Conservation (phyloP, 2,113 vertebrate genomes). For the Rhabdornis inornatus region DNA sequence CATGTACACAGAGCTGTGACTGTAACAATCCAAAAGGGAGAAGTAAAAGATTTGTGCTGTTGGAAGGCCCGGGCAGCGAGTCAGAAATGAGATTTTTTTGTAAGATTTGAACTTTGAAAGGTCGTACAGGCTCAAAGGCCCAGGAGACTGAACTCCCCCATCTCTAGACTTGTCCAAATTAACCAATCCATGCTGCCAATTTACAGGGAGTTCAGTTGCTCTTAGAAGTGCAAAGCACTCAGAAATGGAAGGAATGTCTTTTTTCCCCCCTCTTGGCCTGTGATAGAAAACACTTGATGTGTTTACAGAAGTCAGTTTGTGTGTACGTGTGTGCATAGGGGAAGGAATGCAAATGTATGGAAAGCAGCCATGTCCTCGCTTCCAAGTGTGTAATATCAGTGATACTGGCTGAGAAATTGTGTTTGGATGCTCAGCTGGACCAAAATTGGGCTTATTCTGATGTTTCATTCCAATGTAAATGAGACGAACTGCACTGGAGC, state of each 20-base stretch:
- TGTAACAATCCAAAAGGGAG: background rate
- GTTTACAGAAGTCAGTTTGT: background rate
- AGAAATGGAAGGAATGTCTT: background rate
- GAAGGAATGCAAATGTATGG: background rate
- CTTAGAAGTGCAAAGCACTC: background rate
- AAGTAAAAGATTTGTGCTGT: background rate
- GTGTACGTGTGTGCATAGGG: background rate
- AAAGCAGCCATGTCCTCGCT: background rate
- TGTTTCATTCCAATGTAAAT: background rate
- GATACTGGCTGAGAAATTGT: background rate
- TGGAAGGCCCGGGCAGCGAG: background rate
- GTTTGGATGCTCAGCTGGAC: background rate
- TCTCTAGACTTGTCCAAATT: background rate
- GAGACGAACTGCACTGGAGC: background rate
- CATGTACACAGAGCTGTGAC: background rate
- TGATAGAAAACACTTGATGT: background rate
- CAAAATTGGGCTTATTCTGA: background rate
- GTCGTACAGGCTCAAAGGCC: background rate
- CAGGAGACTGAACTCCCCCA: background rate
- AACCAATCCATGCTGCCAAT: background rate
- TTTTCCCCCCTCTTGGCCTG: background rate
- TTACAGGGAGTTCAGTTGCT: background rate
- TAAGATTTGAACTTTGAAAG: background rate
- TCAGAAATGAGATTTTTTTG: background rate
- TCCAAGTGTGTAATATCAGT: background rate